phyloP scores from a whole-genome alignment of 2,113 vertebrate genomes.

The Sus scrofa region DNA sequence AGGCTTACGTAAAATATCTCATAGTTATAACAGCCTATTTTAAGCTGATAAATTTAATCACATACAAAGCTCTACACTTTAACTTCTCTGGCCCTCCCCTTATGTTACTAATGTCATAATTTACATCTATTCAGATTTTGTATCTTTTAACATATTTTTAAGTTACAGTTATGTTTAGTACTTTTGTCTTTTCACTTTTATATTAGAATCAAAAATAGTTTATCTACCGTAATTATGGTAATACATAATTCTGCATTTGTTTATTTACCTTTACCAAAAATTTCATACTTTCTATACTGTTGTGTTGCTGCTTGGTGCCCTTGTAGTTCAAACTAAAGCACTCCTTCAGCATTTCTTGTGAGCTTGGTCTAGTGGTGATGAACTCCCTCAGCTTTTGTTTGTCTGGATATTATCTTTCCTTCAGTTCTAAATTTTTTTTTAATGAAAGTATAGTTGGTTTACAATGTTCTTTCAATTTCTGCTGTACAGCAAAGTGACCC shows the following conservation, averaged over 20 bases:
- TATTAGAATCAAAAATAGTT: not conserved
- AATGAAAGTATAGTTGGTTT: too few relatives aligned
- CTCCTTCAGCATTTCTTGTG: not conserved
- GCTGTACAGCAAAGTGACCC: too few relatives aligned
- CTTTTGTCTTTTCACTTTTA: not conserved
- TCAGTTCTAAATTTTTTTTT: too few relatives aligned
- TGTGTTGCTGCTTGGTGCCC: not conserved
- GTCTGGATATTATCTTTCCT: not conserved
- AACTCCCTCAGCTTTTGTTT: not conserved
- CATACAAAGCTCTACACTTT: not conserved
- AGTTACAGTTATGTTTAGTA: not conserved
- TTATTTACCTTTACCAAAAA: not conserved
- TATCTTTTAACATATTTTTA: not conserved
- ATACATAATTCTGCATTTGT: not conserved
- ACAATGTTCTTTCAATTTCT: too few relatives aligned
- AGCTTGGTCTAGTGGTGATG: not conserved
- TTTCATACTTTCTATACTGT: not conserved
- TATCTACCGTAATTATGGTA: not conserved
- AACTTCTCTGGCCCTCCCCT: not conserved
- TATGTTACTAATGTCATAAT: not conserved
- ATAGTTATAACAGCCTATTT: not conserved
- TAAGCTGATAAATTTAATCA: not conserved
- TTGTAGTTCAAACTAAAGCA: not conserved
- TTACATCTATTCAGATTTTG: not conserved
- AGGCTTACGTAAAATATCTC: not conserved